Percentiles rank a stretch among this genome's conserved stretches.
Evolutionary conservation across 2,888 invertebrate species (phyloP).

Genomic region (Asteroscopus sphinx): DNA sequence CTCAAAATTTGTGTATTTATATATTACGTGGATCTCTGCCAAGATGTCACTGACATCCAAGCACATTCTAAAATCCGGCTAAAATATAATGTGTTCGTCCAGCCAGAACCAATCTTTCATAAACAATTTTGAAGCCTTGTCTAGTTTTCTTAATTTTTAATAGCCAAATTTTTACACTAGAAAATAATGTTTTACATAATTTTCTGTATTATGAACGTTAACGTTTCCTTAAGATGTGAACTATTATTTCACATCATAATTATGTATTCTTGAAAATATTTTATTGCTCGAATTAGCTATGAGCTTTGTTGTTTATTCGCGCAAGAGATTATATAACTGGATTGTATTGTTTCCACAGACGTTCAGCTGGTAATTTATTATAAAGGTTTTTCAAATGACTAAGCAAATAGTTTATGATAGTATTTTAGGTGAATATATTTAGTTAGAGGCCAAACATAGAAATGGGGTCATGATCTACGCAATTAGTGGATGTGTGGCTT

Average conservation of each 20-base stretch:
- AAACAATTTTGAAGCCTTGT: constrained; percentile 36
- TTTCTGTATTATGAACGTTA: not conserved
- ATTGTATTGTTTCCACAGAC: constrained; percentile 19
- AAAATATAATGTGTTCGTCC: constrained; percentile 67
- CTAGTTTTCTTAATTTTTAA: constrained; percentile 19
- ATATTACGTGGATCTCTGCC: constrained; percentile 84
- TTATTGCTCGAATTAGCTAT: constrained; percentile 20
- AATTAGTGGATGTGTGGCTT: constrained; percentile 54
- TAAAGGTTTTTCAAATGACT: constrained; percentile 35
- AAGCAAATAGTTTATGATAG: constrained; percentile 44
- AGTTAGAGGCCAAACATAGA: constrained; percentile 59
- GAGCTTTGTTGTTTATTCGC: constrained; percentile 27
- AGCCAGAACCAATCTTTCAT: constrained; percentile 48
- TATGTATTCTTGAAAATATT: constrained; percentile 7
- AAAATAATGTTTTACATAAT: constrained; percentile 6
- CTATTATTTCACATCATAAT: not conserved
- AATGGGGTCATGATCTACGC: constrained; percentile 62
- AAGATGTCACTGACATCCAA: constrained; percentile 86
- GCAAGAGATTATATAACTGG: constrained; percentile 37
- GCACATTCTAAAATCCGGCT: constrained; percentile 75
- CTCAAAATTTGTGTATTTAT: constrained; percentile 86
- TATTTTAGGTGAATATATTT: constrained; percentile 59
- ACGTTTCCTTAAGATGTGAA: too few relatives aligned
- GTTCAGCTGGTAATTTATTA: constrained; percentile 35
- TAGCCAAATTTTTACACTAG: constrained; percentile 9